Evolutionary conservation across 2,888 invertebrate genomes (phyloP), one percentile per base, ranked within the genome.

Genomic region (Cryptocephalus primarius): DNA sequence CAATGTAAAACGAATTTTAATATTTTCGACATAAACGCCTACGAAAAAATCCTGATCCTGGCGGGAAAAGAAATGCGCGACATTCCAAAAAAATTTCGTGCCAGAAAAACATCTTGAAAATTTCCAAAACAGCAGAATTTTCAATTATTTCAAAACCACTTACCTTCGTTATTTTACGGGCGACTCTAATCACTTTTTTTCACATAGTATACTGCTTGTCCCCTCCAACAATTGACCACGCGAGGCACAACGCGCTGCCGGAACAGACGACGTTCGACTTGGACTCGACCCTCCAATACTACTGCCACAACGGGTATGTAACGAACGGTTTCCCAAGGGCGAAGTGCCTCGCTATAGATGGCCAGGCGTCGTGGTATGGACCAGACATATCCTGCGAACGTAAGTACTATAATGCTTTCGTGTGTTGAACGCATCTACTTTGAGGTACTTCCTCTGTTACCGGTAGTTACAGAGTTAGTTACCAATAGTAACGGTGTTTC

Each of bases 351-450:
- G 85, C 89, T 49, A 89, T 91, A 58, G 89, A 92, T 57, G 83
- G 75, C 0, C 83, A 83, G 57, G 94, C 95, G 1, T 88, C 88
- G 55, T 99, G 97, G 97, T 94, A 90, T 62, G 97, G 97, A 1
- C 96, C 96, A 1, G 92, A 95, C 60, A 88, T 99, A 59, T 84
- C 86, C 50, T 99, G 97, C 67, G 89, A 91, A 78, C 92, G 95
- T 85, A 73, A 83, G 80, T 78, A 42, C n/a, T 31, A 11, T 33
- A 46, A 44, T 45, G 42, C 8, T 39, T 32, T 50, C 41, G 32
- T n/a, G n/a, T n/a, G n/a, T 48, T 32, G 39, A 34, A 32, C 36
- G 9, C 32, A n/a, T 45, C 1, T 47, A 44, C 9, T 14, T 38
- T 39, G 11, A 14, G 36, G 11, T 44, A 1, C 10, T 33, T n/a